Evolutionary conservation across 2,888 invertebrate species (phyloP).

Genomic region (Nysson spinosus): DNA sequence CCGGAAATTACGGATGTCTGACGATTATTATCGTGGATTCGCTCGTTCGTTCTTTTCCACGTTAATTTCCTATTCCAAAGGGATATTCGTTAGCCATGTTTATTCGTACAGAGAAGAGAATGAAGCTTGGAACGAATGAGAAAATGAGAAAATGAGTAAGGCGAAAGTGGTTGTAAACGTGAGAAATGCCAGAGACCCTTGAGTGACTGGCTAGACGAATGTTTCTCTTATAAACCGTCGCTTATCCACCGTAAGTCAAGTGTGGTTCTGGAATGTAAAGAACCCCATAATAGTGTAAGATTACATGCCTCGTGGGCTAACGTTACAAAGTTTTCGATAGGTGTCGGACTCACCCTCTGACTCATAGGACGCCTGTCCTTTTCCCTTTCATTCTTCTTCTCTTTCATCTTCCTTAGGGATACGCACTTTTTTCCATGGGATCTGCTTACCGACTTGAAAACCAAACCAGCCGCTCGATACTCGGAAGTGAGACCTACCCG

Average conservation of each 20-base stretch:
- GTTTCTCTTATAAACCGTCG: conserved; percentile 46
- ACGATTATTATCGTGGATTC: conserved; percentile 31
- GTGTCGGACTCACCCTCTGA: conserved; percentile 29
- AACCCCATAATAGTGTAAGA: conserved; percentile 57
- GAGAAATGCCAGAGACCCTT: conserved; percentile 43
- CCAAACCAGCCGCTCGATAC: no score
- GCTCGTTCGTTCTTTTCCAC: conserved; percentile 2
- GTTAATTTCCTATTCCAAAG: conserved; percentile 28
- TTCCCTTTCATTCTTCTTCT: neutral
- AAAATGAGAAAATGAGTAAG: no score
- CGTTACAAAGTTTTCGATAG: conserved; percentile 58
- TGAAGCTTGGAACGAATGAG: no score
- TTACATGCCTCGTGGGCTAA: conserved; percentile 56
- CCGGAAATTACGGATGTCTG: conserved; percentile 47
- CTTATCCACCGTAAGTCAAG: conserved; percentile 53
- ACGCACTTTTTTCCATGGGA: neutral
- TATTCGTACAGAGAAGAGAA: no score
- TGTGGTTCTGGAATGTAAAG: conserved; percentile 64
- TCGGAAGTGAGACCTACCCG: no score
- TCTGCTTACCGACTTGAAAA: no score
- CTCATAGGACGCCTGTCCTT: conserved; percentile 25
- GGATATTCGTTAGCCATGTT: no score
- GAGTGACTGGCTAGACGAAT: conserved; percentile 17
- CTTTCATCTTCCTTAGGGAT: neutral
- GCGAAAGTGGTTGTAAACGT: conserved; percentile 11